phyloP scores from a whole-genome alignment of 1,140 invertebrate genomes.

The Drosophila tsacasi region DNA sequence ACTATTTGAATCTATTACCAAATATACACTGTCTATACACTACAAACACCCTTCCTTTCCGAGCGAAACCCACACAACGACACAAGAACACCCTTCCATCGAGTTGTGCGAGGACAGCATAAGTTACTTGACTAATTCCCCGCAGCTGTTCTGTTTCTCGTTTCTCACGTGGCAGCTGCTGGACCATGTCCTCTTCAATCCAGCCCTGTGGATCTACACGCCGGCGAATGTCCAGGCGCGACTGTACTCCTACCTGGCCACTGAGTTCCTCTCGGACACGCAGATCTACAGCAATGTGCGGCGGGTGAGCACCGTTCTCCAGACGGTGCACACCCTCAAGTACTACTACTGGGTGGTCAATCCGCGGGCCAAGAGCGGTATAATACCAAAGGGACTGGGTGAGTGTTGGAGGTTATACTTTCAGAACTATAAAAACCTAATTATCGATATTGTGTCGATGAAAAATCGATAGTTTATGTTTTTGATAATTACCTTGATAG shows the following conservation, averaged over 20 bases:
- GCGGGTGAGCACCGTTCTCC: slow-evolving; percentile 97
- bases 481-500: too few species aligned
- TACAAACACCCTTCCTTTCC: slow-evolving; percentile 27
- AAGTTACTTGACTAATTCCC: slow-evolving; percentile 86
- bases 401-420: slow-evolving; percentile 70
- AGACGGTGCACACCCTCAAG: slow-evolving; percentile 99
- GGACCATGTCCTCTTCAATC: slow-evolving; percentile 99
- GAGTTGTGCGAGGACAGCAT: slow-evolving; percentile 75
- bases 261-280: slow-evolving; percentile 98
- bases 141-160: slow-evolving; percentile 91
- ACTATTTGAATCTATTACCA: slow-evolving; percentile 15
- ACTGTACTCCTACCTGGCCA: slow-evolving; percentile 98
- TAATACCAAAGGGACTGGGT: slow-evolving; percentile 97
- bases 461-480: not conserved
- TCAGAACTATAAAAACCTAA: not conserved
- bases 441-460: not conserved
- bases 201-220: slow-evolving; percentile 99
- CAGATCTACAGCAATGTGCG: slow-evolving; percentile 99
- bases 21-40: slow-evolving; percentile 1
- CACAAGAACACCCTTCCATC: slow-evolving; percentile 2
- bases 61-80: slow-evolving; percentile 23
- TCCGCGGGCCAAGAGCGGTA: slow-evolving; percentile 97
- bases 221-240: slow-evolving; percentile 97
- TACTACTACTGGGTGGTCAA: slow-evolving; percentile 99
- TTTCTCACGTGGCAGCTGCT: slow-evolving; percentile 96